Percentiles rank a stretch among this genome's conserved stretches.
These are phyloP conservation scores for Calypte anna DNA, from an alignment of 2,113 vertebrate genomes.

Conservation along the genomic window DNA sequence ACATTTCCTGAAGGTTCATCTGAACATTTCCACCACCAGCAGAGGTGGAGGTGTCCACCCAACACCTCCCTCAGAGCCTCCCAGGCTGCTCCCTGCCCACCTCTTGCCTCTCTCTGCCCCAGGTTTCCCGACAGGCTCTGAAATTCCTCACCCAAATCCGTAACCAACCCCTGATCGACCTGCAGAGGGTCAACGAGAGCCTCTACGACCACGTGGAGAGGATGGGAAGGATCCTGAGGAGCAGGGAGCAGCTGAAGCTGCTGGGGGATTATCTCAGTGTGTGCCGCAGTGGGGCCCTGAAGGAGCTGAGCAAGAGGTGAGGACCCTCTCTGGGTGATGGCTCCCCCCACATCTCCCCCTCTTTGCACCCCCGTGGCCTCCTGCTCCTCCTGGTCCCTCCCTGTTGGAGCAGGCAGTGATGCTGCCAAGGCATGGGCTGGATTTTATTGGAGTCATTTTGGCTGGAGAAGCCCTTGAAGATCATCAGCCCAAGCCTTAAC, in stretches of 20 bases:
- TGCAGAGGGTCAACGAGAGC: conserved; percentile 86
- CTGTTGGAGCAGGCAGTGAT: fast-evolving
- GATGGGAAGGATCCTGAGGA: conserved; percentile 78
- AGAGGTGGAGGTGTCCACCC: neutral
- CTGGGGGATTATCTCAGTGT: conserved; percentile 89
- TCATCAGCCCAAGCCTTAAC: too few relatives aligned
- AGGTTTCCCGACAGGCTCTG: conserved; percentile 88
- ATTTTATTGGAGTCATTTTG: neutral
- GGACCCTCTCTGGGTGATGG: neutral
- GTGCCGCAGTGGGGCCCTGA: conserved; percentile 89
- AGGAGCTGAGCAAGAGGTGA: conserved; percentile 82
- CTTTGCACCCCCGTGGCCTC: neutral
- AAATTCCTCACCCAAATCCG: conserved; percentile 84
- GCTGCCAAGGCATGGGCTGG: neutral
- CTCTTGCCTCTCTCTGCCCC: neutral
- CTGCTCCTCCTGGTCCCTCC: neutral
- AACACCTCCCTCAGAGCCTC: fast-evolving
- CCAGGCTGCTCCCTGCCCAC: neutral
- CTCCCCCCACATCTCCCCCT: neutral
- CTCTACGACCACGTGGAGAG: conserved; percentile 84
- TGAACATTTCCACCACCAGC: neutral
- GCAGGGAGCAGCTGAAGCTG: conserved; percentile 88
- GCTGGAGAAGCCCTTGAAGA: too few relatives aligned
- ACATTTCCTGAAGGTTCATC: neutral
- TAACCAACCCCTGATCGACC: conserved; percentile 88